phyloP scores from a whole-genome alignment of 2,888 invertebrate genomes.

The Linnaemya tessellans region DNA sequence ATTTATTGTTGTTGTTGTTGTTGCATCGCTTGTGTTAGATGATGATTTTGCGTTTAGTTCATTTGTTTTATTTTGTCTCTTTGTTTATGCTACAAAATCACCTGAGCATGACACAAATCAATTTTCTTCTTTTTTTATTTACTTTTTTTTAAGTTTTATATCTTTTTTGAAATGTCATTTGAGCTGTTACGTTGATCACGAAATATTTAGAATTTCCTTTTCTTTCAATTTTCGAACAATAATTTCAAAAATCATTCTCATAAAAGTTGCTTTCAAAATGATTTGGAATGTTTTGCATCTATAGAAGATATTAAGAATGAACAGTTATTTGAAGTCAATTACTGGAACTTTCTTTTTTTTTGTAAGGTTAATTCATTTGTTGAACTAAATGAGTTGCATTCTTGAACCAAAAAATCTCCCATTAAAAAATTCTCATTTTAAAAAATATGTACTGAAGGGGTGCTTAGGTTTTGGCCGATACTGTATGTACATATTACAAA shows the following conservation, averaged over 20 bases:
- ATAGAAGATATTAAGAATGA: too few species aligned
- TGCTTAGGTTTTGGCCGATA: too few species aligned
- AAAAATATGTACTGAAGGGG: too few species aligned
- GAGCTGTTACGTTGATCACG: slow-evolving; percentile 11
- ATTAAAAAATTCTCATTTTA: too few species aligned
- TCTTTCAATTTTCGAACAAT: neutral
- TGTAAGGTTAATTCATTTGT: too few species aligned
- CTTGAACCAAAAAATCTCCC: too few species aligned
- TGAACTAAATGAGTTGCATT: too few species aligned
- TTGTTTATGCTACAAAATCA: slow-evolving; percentile 47
- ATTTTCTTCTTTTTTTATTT: slow-evolving; percentile 44
- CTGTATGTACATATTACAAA: too few species aligned
- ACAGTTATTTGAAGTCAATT: too few species aligned
- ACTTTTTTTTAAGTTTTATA: neutral
- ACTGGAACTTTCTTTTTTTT: too few species aligned
- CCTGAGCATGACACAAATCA: slow-evolving; percentile 69
- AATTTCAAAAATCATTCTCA: slow-evolving; percentile 6
- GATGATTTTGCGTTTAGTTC: slow-evolving; percentile 45
- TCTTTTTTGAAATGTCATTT: slow-evolving; percentile 20
- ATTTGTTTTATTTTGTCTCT: slow-evolving; percentile 3
- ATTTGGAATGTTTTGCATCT: too few species aligned
- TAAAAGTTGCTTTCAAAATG: too few species aligned
- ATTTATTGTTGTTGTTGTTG: slow-evolving; percentile 21
- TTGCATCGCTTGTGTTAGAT: slow-evolving; percentile 21
- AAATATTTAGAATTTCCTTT: slow-evolving; percentile 26